A percentile compares a stretch with the other conserved stretches of the same genome.
Conservation (phyloP, 2,797 vertebrate species). For the Peromyscus attwateri region DNA sequence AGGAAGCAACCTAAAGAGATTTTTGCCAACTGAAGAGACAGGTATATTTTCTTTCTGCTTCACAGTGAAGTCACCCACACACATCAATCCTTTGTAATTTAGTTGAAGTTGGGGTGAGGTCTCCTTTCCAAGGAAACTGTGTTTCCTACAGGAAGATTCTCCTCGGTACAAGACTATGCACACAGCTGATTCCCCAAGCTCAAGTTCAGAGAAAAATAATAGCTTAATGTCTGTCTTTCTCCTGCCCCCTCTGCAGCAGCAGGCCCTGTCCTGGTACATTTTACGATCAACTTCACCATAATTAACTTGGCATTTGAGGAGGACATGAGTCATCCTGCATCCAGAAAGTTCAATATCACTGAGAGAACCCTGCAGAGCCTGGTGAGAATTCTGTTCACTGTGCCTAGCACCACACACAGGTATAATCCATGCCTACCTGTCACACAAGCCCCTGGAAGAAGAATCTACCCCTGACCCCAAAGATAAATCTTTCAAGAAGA, state of each 20-base stretch:
- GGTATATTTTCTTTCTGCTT: background rate
- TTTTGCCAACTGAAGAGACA: background rate
- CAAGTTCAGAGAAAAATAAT: background rate
- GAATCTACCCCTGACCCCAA: background rate
- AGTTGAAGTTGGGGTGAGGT: background rate
- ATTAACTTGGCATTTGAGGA: constrained; percentile 70
- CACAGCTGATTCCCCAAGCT: background rate
- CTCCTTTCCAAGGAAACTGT: background rate
- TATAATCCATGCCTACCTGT: background rate
- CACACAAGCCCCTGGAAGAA: background rate
- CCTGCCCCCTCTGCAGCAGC: background rate
- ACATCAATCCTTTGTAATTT: background rate
- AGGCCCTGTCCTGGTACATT: background rate
- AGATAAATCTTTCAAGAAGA: background rate
- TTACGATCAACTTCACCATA: constrained; percentile 82
- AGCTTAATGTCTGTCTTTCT: background rate
- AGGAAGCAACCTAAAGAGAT: background rate
- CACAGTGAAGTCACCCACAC: background rate
- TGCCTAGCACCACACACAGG: no score
- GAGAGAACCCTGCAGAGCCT: constrained; percentile 67
- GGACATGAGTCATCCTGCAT: constrained; percentile 37
- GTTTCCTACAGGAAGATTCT: background rate
- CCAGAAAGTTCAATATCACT: constrained; percentile 61
- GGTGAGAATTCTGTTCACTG: background rate
- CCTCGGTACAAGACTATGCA: background rate